These are phyloP conservation scores for Phrixothrix hirtus DNA, from an alignment of 2,888 invertebrate genomes.

Conservation along the genomic window DNA sequence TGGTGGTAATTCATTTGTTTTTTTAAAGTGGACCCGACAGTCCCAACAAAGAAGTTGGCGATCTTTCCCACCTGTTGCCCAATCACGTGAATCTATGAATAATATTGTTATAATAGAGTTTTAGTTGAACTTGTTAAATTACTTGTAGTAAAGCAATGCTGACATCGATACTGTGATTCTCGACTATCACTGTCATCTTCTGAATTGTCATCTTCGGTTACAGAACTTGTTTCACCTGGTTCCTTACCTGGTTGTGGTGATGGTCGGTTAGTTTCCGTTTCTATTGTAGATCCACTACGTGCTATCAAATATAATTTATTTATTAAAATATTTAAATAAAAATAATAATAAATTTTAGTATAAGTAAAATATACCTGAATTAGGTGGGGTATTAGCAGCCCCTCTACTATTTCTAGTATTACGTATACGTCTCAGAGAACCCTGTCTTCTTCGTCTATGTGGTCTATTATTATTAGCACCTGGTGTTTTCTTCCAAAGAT, in stretches of 20 bases:
- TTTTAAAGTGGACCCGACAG: constrained; percentile 75
- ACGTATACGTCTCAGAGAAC: constrained; percentile 83
- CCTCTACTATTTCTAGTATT: constrained; percentile 87
- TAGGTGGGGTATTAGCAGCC: constrained; percentile 56
- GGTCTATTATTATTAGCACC: constrained; percentile 96
- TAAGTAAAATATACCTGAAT: too few species aligned
- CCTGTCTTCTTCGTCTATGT: constrained; percentile 85
- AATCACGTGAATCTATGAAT: constrained; percentile 66
- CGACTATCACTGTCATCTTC: constrained; percentile 95
- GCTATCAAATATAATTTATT: too few species aligned
- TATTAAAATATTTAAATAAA: too few species aligned
- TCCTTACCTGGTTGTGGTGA: constrained; percentile 70
- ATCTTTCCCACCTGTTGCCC: constrained; percentile 75
- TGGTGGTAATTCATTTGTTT: constrained; percentile 73
- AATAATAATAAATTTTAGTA: too few species aligned
- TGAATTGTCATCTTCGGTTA: constrained; percentile 86
- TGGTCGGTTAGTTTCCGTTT: constrained; percentile 59
- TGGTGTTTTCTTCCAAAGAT: constrained; percentile 99
- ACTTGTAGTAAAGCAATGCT: constrained; percentile 76
- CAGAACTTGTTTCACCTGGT: constrained; percentile 73
- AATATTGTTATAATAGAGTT: background rate
- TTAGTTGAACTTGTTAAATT: constrained; percentile 52
- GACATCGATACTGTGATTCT: constrained; percentile 76
- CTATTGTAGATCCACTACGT: constrained; percentile 48
- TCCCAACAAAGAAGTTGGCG: constrained; percentile 72